These are phyloP conservation scores for Pollicipes pollicipes DNA, from an alignment of 1,140 invertebrate genomes.

Conservation along the genomic window DNA sequence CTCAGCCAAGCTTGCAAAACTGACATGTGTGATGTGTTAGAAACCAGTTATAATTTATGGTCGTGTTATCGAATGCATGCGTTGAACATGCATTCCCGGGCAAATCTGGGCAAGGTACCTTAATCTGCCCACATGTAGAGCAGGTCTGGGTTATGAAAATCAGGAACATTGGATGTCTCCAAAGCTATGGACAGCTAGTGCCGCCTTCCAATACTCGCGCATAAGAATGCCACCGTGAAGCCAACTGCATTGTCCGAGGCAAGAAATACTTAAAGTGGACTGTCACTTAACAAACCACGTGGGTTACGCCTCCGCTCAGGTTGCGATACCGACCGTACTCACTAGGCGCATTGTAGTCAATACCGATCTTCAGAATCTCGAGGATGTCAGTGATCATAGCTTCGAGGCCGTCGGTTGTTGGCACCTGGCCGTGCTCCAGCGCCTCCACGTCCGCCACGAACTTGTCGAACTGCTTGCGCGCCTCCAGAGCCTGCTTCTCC, in stretches of 20 bases:
- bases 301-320: slow-evolving; percentile 2
- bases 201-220: background rate
- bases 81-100: no score
- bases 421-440: background rate
- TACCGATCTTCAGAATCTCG: background rate
- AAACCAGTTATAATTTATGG: no score
- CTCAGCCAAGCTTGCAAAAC: no score
- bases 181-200: background rate
- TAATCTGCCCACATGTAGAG: no score
- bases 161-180: no score
- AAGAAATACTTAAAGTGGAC: no score
- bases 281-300: slow-evolving; percentile 7
- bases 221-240: background rate
- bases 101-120: no score
- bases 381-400: background rate
- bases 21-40: no score
- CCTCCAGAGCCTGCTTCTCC: no score
- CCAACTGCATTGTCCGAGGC: no score
- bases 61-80: no score
- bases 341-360: background rate
- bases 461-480: slow-evolving; percentile 4
- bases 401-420: background rate
- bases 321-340: background rate
- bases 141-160: no score
- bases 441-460: background rate